Evolutionary conservation across 2,797 vertebrate genomes (phyloP), one percentile per base, ranked within the genome.

Genomic region (Ptychadena robeensis): DNA sequence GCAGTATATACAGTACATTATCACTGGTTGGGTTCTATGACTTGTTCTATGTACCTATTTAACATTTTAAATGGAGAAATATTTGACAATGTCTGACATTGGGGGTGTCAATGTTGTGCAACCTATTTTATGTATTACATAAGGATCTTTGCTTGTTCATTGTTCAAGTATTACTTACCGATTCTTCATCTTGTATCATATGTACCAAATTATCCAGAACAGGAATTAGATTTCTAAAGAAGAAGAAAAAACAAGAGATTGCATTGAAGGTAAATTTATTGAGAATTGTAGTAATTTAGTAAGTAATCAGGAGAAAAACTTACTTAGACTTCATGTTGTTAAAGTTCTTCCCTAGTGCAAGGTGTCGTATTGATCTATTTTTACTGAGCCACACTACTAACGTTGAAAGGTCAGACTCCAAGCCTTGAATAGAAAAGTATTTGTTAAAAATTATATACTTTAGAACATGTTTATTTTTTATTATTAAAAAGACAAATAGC

Each of bases 301-400:
- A 28, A 22, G 14, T 5, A 88, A 89, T 3, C 77, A 87, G 87
- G 78, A 86, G 87, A 35, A 37, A 93, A 89, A 82, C 94, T 94
- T 93, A 99, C 97, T 98, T 98, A 88, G 98, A 96, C 89, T 99
- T 99, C 94, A 99, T 99, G 93, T 97, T 99, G 94, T 96, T 99
- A 94, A 99, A 98, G 88, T 99, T 99, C 93, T 97, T 99, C 87
- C 98, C 98, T 87, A 99, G 91, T 0, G 96, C 96, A 87, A 99
- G 92, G 87, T 99, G 96, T 86, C 95, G 94, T 90, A 99, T 97
- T 12, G 97, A 99, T 86, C 96, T 94, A 91, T 99, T 99, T 94
- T 96, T 99, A 92, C 97, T 96, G 86, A 99, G 93, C 97, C 97
- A 99, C 79, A 97, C 94, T 86, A 98, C 94, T 87, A 99, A 92